A percentile compares a stretch with the other conserved stretches of the same genome.
These are phyloP conservation scores for Coronaproctus castanopsis DNA, from an alignment of 2,888 invertebrate species.

Conservation along the genomic window DNA sequence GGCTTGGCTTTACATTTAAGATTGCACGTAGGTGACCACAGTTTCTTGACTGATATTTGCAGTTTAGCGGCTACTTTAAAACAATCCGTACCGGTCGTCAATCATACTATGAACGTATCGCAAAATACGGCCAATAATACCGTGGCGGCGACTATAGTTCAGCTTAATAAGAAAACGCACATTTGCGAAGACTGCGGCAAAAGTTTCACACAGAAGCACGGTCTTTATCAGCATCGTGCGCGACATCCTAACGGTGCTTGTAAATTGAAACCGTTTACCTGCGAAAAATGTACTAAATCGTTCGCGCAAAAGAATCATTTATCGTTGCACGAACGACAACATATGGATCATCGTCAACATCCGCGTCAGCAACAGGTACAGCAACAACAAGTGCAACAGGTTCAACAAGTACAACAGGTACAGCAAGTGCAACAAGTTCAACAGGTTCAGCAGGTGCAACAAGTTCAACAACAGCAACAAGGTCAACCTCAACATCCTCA, in stretches of 20 bases:
- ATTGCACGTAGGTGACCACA: slow-evolving; percentile 58
- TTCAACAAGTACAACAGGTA: slow-evolving; percentile 8
- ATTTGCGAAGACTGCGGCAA: slow-evolving; percentile 60
- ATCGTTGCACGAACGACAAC: slow-evolving; percentile 59
- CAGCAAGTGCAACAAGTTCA: slow-evolving; percentile 3
- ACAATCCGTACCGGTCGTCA: slow-evolving; percentile 23
- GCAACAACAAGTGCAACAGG: slow-evolving; percentile 9
- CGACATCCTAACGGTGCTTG: slow-evolving; percentile 60
- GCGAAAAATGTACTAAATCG: slow-evolving; percentile 60
- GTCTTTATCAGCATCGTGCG: slow-evolving; percentile 50
- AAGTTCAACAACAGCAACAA: slow-evolving; percentile 2
- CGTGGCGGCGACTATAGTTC: slow-evolving; percentile 24
- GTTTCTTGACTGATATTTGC: slow-evolving; percentile 58
- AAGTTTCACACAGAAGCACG: slow-evolving; percentile 64
- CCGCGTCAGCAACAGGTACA: slow-evolving; percentile 7
- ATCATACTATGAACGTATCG: slow-evolving; percentile 9
- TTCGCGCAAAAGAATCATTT: slow-evolving; percentile 73
- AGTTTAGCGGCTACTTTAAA: slow-evolving; percentile 57
- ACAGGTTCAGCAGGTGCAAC: not conserved
- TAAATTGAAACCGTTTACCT: slow-evolving; percentile 55
- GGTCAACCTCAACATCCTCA: not conserved
- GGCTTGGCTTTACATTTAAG: slow-evolving; percentile 58
- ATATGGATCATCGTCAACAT: slow-evolving; percentile 34
- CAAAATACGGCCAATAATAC: slow-evolving; percentile 26
- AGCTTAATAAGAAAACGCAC: slow-evolving; percentile 42